phyloP scores from a whole-genome alignment of 2,797 vertebrate species.

The Micromesistius poutassou region DNA sequence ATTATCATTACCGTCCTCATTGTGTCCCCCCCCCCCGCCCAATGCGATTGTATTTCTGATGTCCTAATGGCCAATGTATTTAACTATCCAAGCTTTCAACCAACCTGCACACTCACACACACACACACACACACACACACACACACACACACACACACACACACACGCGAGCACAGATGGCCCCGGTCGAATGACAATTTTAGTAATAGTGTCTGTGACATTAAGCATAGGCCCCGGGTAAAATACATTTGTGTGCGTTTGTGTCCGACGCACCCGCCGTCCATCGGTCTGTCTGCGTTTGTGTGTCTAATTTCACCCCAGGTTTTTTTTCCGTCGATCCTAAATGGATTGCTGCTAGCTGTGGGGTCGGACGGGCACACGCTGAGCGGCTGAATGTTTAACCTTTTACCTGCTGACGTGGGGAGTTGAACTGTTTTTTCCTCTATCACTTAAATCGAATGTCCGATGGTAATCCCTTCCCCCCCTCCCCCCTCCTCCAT shows the following conservation, averaged over 20 bases:
- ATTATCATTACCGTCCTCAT: conserved; percentile 50
- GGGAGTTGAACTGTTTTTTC: not conserved
- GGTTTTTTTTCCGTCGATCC: conserved; percentile 4
- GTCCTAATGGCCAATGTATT: conserved; percentile 29
- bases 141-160: not conserved
- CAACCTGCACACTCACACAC: not conserved
- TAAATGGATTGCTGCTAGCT: conserved; percentile 8
- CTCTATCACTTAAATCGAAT: not conserved
- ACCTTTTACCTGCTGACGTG: not conserved
- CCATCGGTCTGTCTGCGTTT: not conserved
- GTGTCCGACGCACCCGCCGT: not conserved
- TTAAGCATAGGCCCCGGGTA: conserved; percentile 12
- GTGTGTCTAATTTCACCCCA: not conserved
- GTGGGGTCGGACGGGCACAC: not conserved
- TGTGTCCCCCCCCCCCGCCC: conserved; percentile 23
- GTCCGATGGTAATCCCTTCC: not conserved
- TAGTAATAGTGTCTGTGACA: conserved; percentile 20
- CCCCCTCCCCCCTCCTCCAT: not conserved
- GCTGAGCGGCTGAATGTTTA: not conserved
- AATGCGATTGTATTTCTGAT: conserved; percentile 30
- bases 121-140: not conserved
- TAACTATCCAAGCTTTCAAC: conserved; percentile 36
- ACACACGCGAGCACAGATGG: not conserved
- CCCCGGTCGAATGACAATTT: conserved; percentile 14
- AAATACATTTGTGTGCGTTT: conserved; percentile 10